A percentile compares a stretch with the other conserved stretches of the same genome.
Conservation (phyloP, 2,113 vertebrate species). For the Rhinolophus sinicus region DNA sequence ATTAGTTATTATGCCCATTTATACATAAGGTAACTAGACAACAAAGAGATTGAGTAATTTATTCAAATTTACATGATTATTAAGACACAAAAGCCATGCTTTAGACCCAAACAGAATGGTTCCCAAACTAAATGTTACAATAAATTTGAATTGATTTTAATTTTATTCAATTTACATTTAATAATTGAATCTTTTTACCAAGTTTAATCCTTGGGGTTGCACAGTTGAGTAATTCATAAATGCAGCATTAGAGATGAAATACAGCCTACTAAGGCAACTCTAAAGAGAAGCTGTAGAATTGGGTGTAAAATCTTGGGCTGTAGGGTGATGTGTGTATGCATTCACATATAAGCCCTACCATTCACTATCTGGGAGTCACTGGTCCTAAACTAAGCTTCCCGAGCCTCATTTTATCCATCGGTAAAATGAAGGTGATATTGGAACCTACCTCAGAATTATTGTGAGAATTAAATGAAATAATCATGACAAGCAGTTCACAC, state of each 20-base stretch:
- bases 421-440: not conserved
- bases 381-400: not conserved
- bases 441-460: not conserved
- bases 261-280: not conserved
- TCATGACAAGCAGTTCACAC: not conserved
- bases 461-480: not conserved
- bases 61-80: not conserved
- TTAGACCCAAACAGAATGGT: not conserved
- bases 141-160: not conserved
- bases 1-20: not conserved
- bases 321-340: too few species aligned
- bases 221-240: not conserved
- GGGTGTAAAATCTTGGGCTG: not conserved
- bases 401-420: not conserved
- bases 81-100: not conserved
- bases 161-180: not conserved
- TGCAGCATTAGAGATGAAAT: not conserved
- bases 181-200: not conserved
- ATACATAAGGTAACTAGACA: not conserved
- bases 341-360: not conserved
- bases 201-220: not conserved
- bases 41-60: not conserved
- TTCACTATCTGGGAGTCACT: not conserved
- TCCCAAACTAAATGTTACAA: not conserved
- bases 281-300: not conserved